Evolutionary conservation across 2,888 invertebrate species (phyloP), one percentile per base, ranked within the genome.

Genomic region (Oligia strigilis): DNA sequence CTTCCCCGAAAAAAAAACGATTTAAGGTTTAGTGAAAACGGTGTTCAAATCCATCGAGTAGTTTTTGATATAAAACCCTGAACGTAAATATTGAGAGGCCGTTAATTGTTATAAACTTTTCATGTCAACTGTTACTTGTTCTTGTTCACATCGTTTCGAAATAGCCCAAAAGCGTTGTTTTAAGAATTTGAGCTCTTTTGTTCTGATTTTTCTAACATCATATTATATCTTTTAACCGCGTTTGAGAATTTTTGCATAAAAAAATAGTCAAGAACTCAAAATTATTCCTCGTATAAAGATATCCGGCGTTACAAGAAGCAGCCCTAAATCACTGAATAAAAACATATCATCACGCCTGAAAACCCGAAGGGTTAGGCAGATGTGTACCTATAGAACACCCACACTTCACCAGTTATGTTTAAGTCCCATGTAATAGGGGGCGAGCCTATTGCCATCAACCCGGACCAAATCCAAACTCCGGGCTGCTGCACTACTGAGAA

Each of bases 31-130:
- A 43, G 23, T 60, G 52, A 74, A 72, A 73, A 73, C 36, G 17
- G 65, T 71, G 60, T 67, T 81, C 36, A 72, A 60, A 40, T 66
- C 23, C n/a, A 36, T 65, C 43, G 8, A 85, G 49, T 81, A 84
- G 80, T 64, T 71, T 80, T 79, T 84, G 4, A 66, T 80, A 71
- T 71, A 29, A n/a, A n/a, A 49, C 17, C 17, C 80, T 23, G 23
- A 40, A 46, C 6, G 9, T 46, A 29, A 69, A 40, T 11, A 40
- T 49, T 36, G 2, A 36, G 11, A 75, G 4, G n/a, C n/a, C 11
- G 19, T 76, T 66, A 14, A 36, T 13, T 74, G 11, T 36, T 52
- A 73, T 14, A 6, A 3, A 64, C 4, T 23, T n/a, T 29, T 29
- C 14, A 49, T 40, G 40, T 29, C 2, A 17, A 46, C 9, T 40